Percentiles rank a stretch among this genome's conserved stretches.
These are phyloP conservation scores for Deilephila porcellus DNA, from an alignment of 2,888 invertebrate species.

Conservation along the genomic window DNA sequence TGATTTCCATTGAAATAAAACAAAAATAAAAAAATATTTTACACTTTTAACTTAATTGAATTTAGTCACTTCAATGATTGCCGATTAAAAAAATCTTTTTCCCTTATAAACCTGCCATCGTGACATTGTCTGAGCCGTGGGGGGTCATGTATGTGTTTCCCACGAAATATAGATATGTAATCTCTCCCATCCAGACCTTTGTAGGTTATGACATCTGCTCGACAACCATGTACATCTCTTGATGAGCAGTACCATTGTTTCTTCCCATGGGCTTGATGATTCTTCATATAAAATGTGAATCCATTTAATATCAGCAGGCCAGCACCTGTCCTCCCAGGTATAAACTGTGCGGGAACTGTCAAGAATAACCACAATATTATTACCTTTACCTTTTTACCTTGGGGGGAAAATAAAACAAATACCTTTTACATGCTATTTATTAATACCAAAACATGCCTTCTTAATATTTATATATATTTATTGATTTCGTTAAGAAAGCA, in stretches of 20 bases:
- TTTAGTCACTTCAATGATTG: conserved; percentile 31
- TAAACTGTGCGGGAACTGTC: conserved; percentile 80
- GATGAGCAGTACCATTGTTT: conserved; percentile 82
- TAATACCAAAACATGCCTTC: conserved; percentile 38
- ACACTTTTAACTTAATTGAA: conserved; percentile 29
- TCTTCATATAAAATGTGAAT: conserved; percentile 81
- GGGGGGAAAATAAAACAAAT: conserved; percentile 44
- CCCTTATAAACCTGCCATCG: conserved; percentile 77
- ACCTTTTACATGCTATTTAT: conserved; percentile 37
- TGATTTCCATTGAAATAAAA: conserved; percentile 27
- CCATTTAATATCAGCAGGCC: conserved; percentile 76
- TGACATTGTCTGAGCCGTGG: conserved; percentile 76
- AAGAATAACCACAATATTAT: conserved; percentile 58
- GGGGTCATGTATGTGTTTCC: conserved; percentile 74
- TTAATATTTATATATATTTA: conserved; percentile 36
- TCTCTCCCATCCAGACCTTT: conserved; percentile 74
- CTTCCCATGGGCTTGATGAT: conserved; percentile 79
- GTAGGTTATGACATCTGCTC: conserved; percentile 79
- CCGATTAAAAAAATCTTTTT: conserved; percentile 58
- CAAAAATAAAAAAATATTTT: conserved; percentile 50
- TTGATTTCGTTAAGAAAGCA: conserved; percentile 43
- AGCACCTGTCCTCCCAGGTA: conserved; percentile 77
- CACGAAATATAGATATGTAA: conserved; percentile 79
- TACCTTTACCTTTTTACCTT: conserved; percentile 36
- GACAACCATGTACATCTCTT: conserved; percentile 75